Conservation (phyloP, 2,113 vertebrate species). For the Rhabdomys dilectus region DNA sequence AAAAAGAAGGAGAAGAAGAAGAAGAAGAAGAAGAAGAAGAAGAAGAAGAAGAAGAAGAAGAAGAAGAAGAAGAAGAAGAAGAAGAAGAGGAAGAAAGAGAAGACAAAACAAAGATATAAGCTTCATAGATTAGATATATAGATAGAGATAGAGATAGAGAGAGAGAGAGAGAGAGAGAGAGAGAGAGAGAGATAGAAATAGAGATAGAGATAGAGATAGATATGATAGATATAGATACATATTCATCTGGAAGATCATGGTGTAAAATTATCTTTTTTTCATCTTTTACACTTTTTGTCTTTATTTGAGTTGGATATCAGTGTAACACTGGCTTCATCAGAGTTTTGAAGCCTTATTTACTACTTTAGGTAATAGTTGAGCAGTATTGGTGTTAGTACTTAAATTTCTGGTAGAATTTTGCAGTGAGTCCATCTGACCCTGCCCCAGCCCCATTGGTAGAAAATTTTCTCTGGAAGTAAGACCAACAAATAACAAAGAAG, state of each 20-base stretch:
- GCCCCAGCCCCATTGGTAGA: not conserved
- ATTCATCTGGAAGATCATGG: not conserved
- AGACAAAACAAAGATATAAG: too few relatives aligned
- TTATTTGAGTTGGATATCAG: not conserved
- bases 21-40: too few relatives aligned
- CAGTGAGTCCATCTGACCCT: not conserved
- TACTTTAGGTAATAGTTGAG: not conserved
- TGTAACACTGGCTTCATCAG: not conserved
- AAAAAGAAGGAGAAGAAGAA: not conserved
- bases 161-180: too few relatives aligned
- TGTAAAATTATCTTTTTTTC: not conserved
- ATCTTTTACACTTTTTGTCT: not conserved
- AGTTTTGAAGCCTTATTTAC: not conserved
- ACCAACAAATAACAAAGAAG: not conserved
- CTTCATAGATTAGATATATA: too few relatives aligned
- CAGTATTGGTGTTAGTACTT: not conserved
- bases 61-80: too few relatives aligned
- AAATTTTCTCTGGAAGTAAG: not conserved
- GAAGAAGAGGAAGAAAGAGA: rapidly evolving
- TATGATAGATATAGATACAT: too few relatives aligned
- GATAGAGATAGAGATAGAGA: too few relatives aligned
- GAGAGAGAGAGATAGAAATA: too few relatives aligned
- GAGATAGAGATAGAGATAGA: too few relatives aligned
- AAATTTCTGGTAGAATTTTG: not conserved
- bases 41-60: rapidly evolving